Evolutionary conservation across 2,797 vertebrate species (phyloP), one percentile per base, ranked within the genome.

Genomic region (Pseudochirops cupreus): DNA sequence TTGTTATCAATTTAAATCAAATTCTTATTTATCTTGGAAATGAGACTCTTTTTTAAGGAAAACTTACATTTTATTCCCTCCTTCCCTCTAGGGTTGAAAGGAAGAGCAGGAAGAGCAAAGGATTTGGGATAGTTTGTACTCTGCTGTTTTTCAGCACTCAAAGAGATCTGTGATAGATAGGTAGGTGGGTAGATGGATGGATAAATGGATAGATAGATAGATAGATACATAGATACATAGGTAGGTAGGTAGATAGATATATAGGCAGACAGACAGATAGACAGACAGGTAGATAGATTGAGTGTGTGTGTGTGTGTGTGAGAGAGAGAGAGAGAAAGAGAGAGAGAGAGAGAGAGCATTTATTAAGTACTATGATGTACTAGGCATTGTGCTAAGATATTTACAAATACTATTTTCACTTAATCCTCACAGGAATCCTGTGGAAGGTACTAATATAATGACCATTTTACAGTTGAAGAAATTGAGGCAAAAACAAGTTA

Each of bases 401-500:
- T 7, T 57, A 18, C 58, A 29, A 7, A 54, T 16, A 18, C 21
- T 46, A 56, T 28, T 7, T 93, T 93, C 59, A 46, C 54, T 53
- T 55, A 53, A 57, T 12, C 10, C 39, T 91, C 90, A 52, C 10
- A 96, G 33, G 28, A 24, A 57, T 67, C 33, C 29, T n/a, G 7
- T 26, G 26, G 52, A 74, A 33, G n/a, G 28, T 90, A 26, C 87
- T 87, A 0, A 14, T 13, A 91, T n/a, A 14, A 55, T 90, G 46
- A 10, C 54, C 33, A 18, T 13, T 91, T 95, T 94, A n/a, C 26
- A 94, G 50, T 93, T 92, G 50, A 93, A 53, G 18, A 46, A 59
- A 91, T 21, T 59, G 56, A 12, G 24, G 9, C 55, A 92, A 39
- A 74, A 67, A 56, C 39, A 54, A 92, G 29, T 39, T 62, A 46